phyloP scores from a whole-genome alignment of 2,888 invertebrate genomes.

The Athalia circularis region DNA sequence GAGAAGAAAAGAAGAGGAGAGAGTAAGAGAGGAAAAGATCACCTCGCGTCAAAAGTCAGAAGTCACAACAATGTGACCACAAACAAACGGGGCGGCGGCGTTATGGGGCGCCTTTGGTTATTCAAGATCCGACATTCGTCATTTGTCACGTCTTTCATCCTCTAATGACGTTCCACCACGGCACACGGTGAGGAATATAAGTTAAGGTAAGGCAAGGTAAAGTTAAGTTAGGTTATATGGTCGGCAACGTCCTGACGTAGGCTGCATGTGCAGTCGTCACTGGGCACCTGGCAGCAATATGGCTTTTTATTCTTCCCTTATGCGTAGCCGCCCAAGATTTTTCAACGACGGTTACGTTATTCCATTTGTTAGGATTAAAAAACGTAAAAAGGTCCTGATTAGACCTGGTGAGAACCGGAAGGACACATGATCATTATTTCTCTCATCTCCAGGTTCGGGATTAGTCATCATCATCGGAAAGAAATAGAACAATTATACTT shows the following conservation, averaged over 20 bases:
- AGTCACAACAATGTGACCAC: constrained; percentile 71
- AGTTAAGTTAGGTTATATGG: constrained; percentile 38
- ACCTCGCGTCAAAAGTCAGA: constrained; percentile 3
- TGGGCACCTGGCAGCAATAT: constrained; percentile 68
- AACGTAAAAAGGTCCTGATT: constrained; percentile 50
- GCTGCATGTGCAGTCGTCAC: constrained; percentile 65
- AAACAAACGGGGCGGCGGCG: constrained; percentile 72
- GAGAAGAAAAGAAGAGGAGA: constrained; percentile 48
- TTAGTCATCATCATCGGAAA: too few relatives aligned
- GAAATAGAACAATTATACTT: too few relatives aligned
- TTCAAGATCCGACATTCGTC: constrained; percentile 72
- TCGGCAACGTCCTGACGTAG: constrained; percentile 72
- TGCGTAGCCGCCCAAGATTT: constrained; percentile 31
- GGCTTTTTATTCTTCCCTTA: constrained; percentile 28
- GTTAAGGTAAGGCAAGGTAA: too few relatives aligned
- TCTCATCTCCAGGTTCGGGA: too few relatives aligned
- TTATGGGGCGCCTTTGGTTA: constrained; percentile 72
- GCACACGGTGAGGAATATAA: constrained; percentile 54
- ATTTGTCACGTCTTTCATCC: constrained; percentile 73
- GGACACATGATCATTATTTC: neutral
- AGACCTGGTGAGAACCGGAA: constrained; percentile 39
- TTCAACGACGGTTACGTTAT: constrained; percentile 65
- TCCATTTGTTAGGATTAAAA: constrained; percentile 73
- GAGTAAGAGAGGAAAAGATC: constrained; percentile 16
- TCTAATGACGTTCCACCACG: constrained; percentile 72